Evolutionary conservation across 2,888 invertebrate genomes (phyloP).

Genomic region (Dolichopus griseipennis): DNA sequence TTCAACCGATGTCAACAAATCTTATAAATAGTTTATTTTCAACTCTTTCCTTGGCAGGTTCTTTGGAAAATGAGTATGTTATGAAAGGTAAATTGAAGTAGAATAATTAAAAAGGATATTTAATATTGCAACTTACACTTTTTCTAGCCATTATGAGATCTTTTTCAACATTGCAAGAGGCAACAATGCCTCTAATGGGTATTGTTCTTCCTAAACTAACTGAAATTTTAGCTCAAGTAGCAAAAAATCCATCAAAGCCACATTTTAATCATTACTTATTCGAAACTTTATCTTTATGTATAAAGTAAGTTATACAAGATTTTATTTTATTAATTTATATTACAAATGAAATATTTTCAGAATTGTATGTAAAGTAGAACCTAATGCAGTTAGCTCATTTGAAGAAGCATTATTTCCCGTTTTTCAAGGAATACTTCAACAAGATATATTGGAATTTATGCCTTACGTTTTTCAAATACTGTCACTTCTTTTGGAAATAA

Average conservation of each 20-base stretch:
- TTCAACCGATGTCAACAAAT: conserved; percentile 58
- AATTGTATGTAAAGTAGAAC: conserved; percentile 76
- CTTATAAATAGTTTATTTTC: conserved; percentile 69
- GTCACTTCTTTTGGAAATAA: conserved; percentile 77
- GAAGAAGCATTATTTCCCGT: conserved; percentile 90
- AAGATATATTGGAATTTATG: conserved; percentile 89
- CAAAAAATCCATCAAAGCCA: conserved; percentile 92
- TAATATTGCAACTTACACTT: conserved; percentile 13
- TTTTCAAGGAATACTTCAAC: conserved; percentile 87
- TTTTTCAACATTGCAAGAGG: conserved; percentile 71
- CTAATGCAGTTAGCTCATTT: conserved; percentile 72
- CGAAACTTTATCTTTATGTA: conserved; percentile 82
- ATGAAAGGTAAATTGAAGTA: conserved; percentile 60
- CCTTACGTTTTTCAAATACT: conserved; percentile 98
- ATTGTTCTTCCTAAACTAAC: conserved; percentile 78
- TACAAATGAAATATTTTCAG: conserved; percentile 40
- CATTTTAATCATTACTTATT: conserved; percentile 98
- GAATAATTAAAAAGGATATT: neutral
- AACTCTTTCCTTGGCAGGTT: conserved; percentile 61
- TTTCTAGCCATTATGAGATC: conserved; percentile 74
- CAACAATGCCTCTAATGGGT: conserved; percentile 68
- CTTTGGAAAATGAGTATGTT: conserved; percentile 91
- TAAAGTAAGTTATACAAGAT: conserved; percentile 55
- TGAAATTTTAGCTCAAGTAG: conserved; percentile 68
- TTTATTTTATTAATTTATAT: neutral